A percentile compares a stretch with the other conserved stretches of the same genome.
phyloP scores from a whole-genome alignment of 2,888 invertebrate genomes.

The Zhuqinia jingwanae region DNA sequence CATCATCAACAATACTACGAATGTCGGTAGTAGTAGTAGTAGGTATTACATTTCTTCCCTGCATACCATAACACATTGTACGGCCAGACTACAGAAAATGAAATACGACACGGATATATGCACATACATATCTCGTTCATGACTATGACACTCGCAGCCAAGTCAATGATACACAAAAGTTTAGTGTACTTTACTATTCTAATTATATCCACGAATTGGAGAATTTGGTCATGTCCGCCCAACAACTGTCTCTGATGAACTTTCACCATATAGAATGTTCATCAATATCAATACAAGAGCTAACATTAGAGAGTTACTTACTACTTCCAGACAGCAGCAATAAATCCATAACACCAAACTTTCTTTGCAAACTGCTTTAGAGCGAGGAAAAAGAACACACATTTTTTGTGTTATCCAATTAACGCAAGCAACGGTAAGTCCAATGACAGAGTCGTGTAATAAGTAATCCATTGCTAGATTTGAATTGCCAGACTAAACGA shows the following conservation, averaged over 20 bases:
- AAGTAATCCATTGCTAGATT: not conserved
- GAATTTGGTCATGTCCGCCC: not conserved
- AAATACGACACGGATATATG: not conserved
- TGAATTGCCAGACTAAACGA: not conserved
- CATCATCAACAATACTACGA: not conserved
- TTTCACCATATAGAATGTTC: not conserved
- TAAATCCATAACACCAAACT: not conserved
- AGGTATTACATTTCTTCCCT: not conserved
- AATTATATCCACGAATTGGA: not conserved
- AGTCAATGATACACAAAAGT: not conserved
- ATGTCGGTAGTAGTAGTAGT: not conserved
- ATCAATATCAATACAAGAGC: not conserved
- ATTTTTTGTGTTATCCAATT: conserved; percentile 11
- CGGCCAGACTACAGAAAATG: not conserved
- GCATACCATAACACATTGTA: not conserved
- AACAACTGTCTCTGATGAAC: not conserved
- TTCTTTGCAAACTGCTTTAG: not conserved
- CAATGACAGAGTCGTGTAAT: no score
- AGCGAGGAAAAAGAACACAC: not conserved
- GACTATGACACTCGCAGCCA: no score
- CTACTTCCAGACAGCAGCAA: not conserved
- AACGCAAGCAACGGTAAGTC: not conserved
- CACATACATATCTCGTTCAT: no score
- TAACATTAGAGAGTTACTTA: no score
- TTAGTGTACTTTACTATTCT: not conserved